These are phyloP conservation scores for Elgaria multicarinata DNA, from an alignment of 2,113 vertebrate genomes.

Conservation along the genomic window DNA sequence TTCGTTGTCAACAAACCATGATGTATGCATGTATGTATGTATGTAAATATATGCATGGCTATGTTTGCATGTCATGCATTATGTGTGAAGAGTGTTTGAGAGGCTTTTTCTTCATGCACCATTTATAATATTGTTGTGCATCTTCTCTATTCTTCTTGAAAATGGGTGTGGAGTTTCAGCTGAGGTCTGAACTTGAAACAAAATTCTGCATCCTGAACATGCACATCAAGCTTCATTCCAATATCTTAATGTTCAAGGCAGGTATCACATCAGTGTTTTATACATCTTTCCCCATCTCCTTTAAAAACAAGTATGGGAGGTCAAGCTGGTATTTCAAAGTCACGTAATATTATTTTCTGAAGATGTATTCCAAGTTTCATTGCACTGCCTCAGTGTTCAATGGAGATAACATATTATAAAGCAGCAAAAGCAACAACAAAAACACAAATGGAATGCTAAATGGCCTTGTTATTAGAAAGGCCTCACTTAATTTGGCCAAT, in stretches of 20 bases:
- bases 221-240: neutral
- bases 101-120: neutral
- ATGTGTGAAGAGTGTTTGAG: neutral
- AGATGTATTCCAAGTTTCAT: neutral
- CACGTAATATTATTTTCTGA: neutral
- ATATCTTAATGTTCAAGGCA: neutral
- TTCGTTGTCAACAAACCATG: no score
- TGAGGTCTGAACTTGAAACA: neutral
- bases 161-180: neutral
- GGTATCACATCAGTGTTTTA: neutral
- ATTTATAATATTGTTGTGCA: neutral
- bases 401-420: neutral
- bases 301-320: neutral
- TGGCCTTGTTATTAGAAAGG: neutral
- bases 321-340: neutral
- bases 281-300: neutral
- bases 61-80: no score
- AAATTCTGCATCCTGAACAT: neutral
- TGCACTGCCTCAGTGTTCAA: neutral
- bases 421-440: neutral
- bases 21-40: no score
- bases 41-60: no score
- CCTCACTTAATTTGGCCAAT: neutral
- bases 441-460: neutral
- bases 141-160: neutral